phyloP scores from a whole-genome alignment of 1,140 invertebrate species.

The Drosophila obscura region DNA sequence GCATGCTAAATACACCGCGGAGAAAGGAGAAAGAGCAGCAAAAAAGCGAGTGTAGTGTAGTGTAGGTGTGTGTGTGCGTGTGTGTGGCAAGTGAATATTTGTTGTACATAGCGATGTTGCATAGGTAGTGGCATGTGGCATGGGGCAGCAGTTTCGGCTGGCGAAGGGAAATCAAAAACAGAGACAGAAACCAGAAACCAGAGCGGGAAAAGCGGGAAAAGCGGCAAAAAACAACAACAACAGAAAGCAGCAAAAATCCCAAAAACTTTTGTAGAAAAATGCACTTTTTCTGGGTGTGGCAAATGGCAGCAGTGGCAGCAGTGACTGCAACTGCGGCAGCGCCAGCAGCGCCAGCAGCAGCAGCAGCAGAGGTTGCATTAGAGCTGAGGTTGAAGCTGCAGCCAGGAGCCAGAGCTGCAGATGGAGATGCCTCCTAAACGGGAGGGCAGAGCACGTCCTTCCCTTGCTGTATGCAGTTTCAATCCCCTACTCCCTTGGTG shows the following conservation, averaged over 20 bases:
- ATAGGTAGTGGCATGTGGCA: slow-evolving; percentile 23
- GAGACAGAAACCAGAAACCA: slow-evolving; percentile 41
- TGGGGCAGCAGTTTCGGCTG: slow-evolving; percentile 1
- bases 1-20: too few relatives aligned
- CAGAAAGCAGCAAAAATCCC: slow-evolving; percentile 54
- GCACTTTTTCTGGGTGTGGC: slow-evolving; percentile 81
- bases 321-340: not conserved
- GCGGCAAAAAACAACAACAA: too few relatives aligned
- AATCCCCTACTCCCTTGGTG: not conserved
- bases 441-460: too few relatives aligned
- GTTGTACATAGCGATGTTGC: slow-evolving; percentile 66
- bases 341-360: slow-evolving; percentile 9
- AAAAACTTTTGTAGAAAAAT: slow-evolving; percentile 77
- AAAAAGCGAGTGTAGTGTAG: slow-evolving; percentile 14
- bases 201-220: too few relatives aligned
- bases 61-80: not conserved
- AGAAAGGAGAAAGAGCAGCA: slow-evolving; percentile 1
- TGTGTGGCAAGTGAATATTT: slow-evolving; percentile 69
- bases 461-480: slow-evolving; percentile 53
- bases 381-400: slow-evolving; percentile 37
- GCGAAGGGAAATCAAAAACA: slow-evolving; percentile 55
- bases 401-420: slow-evolving; percentile 21
- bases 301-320: slow-evolving; percentile 36
- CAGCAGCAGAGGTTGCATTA: slow-evolving; percentile 69
- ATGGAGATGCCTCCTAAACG: slow-evolving; percentile 32